These are phyloP conservation scores for Actenoides lindsayi DNA, from an alignment of 2,113 vertebrate species.

Conservation along the genomic window DNA sequence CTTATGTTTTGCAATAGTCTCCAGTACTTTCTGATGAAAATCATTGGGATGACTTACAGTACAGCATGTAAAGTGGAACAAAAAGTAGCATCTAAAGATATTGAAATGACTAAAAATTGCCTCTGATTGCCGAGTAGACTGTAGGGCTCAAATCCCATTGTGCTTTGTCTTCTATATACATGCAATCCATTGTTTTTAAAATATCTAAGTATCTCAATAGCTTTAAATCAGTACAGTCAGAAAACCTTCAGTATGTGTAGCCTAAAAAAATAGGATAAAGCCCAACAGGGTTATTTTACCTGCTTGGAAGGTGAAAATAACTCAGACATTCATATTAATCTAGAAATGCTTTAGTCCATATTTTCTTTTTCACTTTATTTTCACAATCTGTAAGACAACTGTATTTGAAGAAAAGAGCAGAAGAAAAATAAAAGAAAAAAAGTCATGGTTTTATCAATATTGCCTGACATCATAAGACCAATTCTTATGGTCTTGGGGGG, in stretches of 20 bases:
- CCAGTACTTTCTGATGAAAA: not conserved
- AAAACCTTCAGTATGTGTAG: not conserved
- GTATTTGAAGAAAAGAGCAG: not conserved
- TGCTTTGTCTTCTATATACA: not conserved
- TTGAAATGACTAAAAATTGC: not conserved
- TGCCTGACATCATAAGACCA: not conserved
- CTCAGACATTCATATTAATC: not conserved
- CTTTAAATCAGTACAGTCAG: not conserved
- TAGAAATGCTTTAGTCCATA: not conserved
- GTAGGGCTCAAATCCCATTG: not conserved
- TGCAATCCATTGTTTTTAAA: not conserved
- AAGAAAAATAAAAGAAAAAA: not conserved
- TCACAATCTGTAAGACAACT: not conserved
- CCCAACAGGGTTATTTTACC: not conserved
- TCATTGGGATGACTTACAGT: not conserved
- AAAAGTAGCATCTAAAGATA: not conserved
- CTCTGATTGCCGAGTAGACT: not conserved
- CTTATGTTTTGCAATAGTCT: not conserved
- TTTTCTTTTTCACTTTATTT: not conserved
- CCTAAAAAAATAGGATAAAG: not conserved
- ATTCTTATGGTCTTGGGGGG: not conserved
- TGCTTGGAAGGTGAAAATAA: not conserved
- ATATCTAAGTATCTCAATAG: not conserved
- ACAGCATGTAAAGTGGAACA: not conserved
- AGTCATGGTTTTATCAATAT: not conserved